Evolutionary conservation across 2,888 invertebrate genomes (phyloP), one percentile per base, ranked within the genome.

Genomic region (Apomyelois bistriatella): DNA sequence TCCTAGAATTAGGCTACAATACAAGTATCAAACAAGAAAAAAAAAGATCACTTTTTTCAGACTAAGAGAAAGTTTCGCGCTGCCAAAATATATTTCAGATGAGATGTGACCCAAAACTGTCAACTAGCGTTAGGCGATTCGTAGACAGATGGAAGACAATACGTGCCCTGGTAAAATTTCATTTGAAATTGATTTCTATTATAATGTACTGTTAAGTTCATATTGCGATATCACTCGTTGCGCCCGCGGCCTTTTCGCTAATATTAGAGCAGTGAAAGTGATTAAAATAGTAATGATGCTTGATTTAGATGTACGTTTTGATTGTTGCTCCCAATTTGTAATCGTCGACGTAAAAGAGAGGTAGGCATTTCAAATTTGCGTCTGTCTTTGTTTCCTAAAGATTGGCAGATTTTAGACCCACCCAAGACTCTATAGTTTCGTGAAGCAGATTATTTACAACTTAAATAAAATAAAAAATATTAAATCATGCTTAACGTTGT

Each of bases 71-170:
- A 47, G 32, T 47, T 13, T 13, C 48, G 28, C 37, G 10, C 12
- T 38, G 38, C 48, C 48, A 48, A 48, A 38, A 48, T 38, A 48
- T 48, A 48, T 48, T 37, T 38, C 48, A 48, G 48, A 41, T 22
- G 22, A 9, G 12, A 28, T 43, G 42, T 46, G 46, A 46, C 46
- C 32, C 30, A 46, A 46, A 46, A 32, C 28, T 36, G 37, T 28
- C 28, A 28, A 10, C 28, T 38, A 10, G 37, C 37, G 38, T 38
- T 49, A 28, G 22, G 28, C 38, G 48, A 46, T 35, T 32, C 48
- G 13, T 28, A 49, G 28, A 40, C 48, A 13, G 12, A 48, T 9
- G 37, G 36, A 36, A 36, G 36, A n/a, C 36, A n/a, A 4, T 38
- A 37, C 15, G 9, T 16, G 22, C 1, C 12, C 13, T 4, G 5